Percentiles rank a stretch among this genome's conserved stretches.
These are phyloP conservation scores for Pteropus rufus DNA, from an alignment of 2,797 vertebrate species.

Conservation along the genomic window DNA sequence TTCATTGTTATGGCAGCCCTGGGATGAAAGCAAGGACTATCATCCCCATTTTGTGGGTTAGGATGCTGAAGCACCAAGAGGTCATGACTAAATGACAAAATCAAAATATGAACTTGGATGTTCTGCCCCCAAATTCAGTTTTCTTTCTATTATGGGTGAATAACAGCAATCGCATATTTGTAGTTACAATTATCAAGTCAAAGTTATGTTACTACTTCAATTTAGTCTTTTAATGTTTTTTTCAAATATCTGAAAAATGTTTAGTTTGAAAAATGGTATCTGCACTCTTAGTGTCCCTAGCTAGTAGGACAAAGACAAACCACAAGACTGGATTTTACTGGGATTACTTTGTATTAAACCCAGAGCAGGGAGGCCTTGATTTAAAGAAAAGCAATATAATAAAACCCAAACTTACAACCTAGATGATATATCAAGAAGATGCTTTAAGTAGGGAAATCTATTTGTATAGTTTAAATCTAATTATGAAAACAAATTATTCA, in stretches of 20 bases:
- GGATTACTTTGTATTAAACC: neutral
- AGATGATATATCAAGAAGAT: neutral
- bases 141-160: neutral
- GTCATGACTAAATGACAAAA: neutral
- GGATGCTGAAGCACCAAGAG: neutral
- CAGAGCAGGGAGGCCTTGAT: neutral
- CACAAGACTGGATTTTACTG: neutral
- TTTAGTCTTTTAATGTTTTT: slow-evolving; percentile 14
- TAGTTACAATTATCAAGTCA: neutral
- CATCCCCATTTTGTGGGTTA: neutral
- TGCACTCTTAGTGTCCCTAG: neutral
- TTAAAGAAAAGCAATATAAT: slow-evolving; percentile 7
- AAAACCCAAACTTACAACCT: slow-evolving; percentile 13
- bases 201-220: neutral
- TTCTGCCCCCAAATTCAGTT: neutral
- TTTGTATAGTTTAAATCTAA: neutral
- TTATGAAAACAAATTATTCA: neutral
- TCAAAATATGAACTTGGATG: slow-evolving; percentile 4
- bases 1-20: neutral
- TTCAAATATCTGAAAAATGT: neutral
- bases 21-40: neutral
- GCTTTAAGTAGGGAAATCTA: neutral
- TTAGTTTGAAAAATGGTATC: neutral
- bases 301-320: neutral
- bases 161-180: neutral